These are phyloP conservation scores for Propsilocerus akamusi DNA, from an alignment of 1,140 invertebrate genomes.

Conservation along the genomic window DNA sequence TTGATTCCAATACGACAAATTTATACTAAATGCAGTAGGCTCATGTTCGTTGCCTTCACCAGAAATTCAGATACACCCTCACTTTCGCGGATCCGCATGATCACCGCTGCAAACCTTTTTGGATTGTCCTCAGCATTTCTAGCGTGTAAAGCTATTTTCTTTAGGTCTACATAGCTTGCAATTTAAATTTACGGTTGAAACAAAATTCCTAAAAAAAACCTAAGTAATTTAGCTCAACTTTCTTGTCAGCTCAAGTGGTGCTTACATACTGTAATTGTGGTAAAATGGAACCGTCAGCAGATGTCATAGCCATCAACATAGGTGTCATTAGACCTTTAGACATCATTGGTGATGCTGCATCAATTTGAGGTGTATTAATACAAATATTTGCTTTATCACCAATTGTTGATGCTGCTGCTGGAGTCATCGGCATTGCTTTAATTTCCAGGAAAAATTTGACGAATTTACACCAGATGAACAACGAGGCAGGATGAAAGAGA, in stretches of 20 bases:
- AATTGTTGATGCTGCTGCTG: background rate
- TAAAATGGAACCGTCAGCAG: constrained; percentile 81
- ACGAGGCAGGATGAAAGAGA: constrained; percentile 53
- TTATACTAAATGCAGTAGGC: too few species aligned
- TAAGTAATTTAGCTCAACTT: background rate
- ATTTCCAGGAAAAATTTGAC: constrained; percentile 34
- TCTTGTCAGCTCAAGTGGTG: background rate
- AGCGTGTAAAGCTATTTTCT: constrained; percentile 96
- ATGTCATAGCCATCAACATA: constrained; percentile 79
- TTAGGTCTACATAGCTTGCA: constrained; percentile 91
- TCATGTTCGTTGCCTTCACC: too few species aligned
- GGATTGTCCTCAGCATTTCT: constrained; percentile 99
- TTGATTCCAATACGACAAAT: too few species aligned
- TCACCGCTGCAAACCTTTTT: constrained; percentile 98
- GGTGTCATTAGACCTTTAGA: constrained; percentile 58
- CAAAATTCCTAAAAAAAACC: constrained; percentile 64
- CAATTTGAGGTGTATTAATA: constrained; percentile 26
- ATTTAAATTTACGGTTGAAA: constrained; percentile 93
- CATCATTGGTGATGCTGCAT: constrained; percentile 28
- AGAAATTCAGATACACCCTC: too few species aligned
- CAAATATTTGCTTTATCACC: constrained; percentile 12
- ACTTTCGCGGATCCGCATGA: constrained; percentile 99
- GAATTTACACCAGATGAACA: constrained; percentile 42
- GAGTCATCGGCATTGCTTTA: constrained; percentile 61
- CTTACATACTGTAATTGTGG: constrained; percentile 78